These are phyloP conservation scores for Heliconius erato DNA, from an alignment of 2,888 invertebrate genomes.

Conservation along the genomic window DNA sequence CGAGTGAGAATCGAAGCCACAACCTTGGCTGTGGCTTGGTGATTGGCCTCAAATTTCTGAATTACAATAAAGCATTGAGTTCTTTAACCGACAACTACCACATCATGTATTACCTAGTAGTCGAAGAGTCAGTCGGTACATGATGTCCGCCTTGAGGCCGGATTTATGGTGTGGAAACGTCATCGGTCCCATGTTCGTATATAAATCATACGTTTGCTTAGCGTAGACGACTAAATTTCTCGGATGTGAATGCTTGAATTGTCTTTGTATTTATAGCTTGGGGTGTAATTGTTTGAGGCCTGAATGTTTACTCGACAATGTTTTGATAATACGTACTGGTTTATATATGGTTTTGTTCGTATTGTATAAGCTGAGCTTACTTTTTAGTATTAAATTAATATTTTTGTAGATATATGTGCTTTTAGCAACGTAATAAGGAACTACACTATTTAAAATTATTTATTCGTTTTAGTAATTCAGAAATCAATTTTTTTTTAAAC, in stretches of 20 bases:
- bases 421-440: too few species aligned
- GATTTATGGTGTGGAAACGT: slow-evolving; percentile 85
- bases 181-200: slow-evolving; percentile 77
- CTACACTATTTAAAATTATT: background rate
- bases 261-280: slow-evolving; percentile 60
- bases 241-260: slow-evolving; percentile 63
- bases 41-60: background rate
- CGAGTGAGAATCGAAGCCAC: too few species aligned
- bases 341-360: background rate
- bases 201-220: slow-evolving; percentile 83
- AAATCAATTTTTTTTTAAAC: background rate
- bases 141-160: slow-evolving; percentile 82
- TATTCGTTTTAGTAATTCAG: background rate
- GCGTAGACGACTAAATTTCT: slow-evolving; percentile 74
- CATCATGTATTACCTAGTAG: slow-evolving; percentile 63
- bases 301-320: slow-evolving; percentile 46
- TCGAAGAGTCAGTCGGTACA: slow-evolving; percentile 72
- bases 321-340: slow-evolving; percentile 7
- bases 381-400: background rate
- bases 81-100: slow-evolving; percentile 39
- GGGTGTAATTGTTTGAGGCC: slow-evolving; percentile 53
- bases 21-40: too few species aligned
- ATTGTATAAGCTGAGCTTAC: background rate
- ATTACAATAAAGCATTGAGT: background rate
- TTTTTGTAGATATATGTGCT: too few species aligned